Evolutionary conservation across 2,888 invertebrate genomes (phyloP), one percentile per base, ranked within the genome.

Genomic region (Diloba caeruleocephala): DNA sequence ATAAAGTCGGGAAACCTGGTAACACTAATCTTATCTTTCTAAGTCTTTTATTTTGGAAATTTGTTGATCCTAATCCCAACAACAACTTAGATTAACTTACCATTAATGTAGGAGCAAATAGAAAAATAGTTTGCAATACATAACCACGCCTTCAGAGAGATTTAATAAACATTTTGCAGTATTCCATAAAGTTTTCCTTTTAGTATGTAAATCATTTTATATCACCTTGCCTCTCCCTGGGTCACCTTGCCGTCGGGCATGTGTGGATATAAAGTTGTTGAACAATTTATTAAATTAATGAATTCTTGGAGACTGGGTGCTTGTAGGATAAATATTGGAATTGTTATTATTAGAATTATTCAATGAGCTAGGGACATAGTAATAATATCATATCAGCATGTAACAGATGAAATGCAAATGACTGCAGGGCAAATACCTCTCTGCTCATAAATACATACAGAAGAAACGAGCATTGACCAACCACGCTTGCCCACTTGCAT

Each of bases 131-230:
- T 17, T 55, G 55, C 39, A 37, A 37, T n/a, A 33, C 13, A 10
- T n/a, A 29, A 42, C 21, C 7, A 13, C 4, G 28, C 29, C 12
- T 50, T 48, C 10, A 13, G 0, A 12, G 21, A 26, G 33, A 25
- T 29, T 34, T 8, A 51, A 46, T 58, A 46, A 65, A 62, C 8
- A 17, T 33, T 13, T 29, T 15, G n/a, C 25, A 44, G 6, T 29
- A 31, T 41, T 25, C 19, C 43, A 48, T 38, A 36, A 64, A 52
- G 39, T 56, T 46, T 41, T 25, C n/a, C 1, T 66, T 61, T 63
- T 64, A 39, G 23, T 65, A 46, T 56, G 48, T 60, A 63, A 58
- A 61, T 62, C 28, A 49, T 13, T 33, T 25, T 46, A 37, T 31
- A 25, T 53, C 37, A 52, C 54, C 51, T 59, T 33, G 44, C 67